A percentile compares a stretch with the other conserved stretches of the same genome.
Conservation (phyloP, 2,888 invertebrate species). For the Pammene aurita region DNA sequence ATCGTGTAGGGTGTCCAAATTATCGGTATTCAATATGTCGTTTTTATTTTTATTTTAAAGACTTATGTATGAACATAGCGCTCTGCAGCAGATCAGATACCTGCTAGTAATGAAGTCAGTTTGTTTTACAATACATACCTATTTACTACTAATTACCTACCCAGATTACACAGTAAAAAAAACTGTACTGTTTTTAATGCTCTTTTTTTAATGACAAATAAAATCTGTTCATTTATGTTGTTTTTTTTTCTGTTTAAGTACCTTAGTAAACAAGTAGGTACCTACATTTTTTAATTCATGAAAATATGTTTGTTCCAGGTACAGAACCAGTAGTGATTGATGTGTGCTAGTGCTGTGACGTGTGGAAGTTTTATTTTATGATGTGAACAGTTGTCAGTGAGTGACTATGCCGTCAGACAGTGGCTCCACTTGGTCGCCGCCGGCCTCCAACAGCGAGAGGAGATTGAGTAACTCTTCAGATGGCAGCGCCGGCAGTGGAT, state of each 20-base stretch:
- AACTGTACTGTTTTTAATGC: too few relatives aligned
- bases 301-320: slow-evolving; percentile 62
- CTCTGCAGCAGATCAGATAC: too few relatives aligned
- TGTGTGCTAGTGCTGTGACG: slow-evolving; percentile 67
- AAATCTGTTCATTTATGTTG: too few relatives aligned
- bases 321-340: slow-evolving; percentile 62
- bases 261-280: too few relatives aligned
- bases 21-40: not conserved
- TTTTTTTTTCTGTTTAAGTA: not conserved
- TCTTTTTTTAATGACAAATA: too few relatives aligned
- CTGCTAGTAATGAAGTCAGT: too few relatives aligned
- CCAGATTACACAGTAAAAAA: too few relatives aligned
- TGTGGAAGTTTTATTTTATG: slow-evolving; percentile 56
- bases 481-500: slow-evolving; percentile 79
- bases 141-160: too few relatives aligned
- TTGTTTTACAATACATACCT: too few relatives aligned
- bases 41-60: not conserved
- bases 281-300: slow-evolving; percentile 42
- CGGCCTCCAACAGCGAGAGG: slow-evolving; percentile 76
- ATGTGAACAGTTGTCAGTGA: slow-evolving; percentile 69
- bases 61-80: not conserved
- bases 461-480: slow-evolving; percentile 80
- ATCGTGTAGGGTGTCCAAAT: not conserved
- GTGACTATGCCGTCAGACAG: slow-evolving; percentile 78
- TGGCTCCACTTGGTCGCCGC: slow-evolving; percentile 79